A percentile compares a stretch with the other conserved stretches of the same genome.
Conservation (phyloP, 1,140 invertebrate species). For the Mya arenaria region DNA sequence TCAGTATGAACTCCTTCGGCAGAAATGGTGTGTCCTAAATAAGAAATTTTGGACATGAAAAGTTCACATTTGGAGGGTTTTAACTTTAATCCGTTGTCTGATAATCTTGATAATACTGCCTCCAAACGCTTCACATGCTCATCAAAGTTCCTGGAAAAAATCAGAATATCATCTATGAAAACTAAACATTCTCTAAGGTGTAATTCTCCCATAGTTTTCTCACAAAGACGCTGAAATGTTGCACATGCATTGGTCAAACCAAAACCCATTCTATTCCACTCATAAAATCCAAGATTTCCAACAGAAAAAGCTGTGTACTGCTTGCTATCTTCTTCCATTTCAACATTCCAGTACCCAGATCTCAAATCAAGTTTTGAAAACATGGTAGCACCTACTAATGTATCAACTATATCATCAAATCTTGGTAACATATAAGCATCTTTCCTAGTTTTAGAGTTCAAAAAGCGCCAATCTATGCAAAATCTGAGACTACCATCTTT, state of each 20-base stretch:
- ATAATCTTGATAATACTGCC: background rate
- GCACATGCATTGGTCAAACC: background rate
- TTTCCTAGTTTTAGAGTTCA: background rate
- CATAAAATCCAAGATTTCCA: constrained; percentile 24
- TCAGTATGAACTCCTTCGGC: background rate
- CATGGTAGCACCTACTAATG: background rate
- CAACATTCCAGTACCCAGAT: constrained; percentile 9
- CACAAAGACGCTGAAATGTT: constrained; percentile 16
- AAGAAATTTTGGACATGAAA: background rate
- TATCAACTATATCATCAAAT: constrained; percentile 24
- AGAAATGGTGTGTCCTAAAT: background rate
- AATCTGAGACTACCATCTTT: constrained; percentile 8
- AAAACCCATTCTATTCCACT: constrained; percentile 28
- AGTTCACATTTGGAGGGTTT: constrained; percentile 23
- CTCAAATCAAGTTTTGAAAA: constrained; percentile 7
- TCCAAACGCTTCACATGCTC: background rate
- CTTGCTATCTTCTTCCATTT: background rate
- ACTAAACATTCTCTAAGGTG: constrained; percentile 30
- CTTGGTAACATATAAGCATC: constrained; percentile 2
- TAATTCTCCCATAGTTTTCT: constrained; percentile 23
- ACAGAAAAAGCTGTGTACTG: constrained; percentile 74
- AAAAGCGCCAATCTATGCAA: constrained; percentile 14
- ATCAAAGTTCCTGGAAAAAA: background rate
- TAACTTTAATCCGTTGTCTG: background rate
- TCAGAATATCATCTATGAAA: constrained; percentile 13